Conservation (phyloP, 2,888 invertebrate species). For the Prosopocoilus inquinatus region DNA sequence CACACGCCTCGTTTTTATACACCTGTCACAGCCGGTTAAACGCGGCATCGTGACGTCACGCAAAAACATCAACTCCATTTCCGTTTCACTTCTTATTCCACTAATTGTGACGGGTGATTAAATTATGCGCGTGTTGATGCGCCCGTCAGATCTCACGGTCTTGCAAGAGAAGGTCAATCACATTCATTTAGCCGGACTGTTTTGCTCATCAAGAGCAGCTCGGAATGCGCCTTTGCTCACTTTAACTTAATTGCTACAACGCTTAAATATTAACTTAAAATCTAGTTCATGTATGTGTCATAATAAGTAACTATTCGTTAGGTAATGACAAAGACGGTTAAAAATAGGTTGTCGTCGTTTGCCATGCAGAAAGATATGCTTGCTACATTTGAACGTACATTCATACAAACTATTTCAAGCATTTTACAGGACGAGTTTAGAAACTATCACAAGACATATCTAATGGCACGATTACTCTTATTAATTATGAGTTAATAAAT, state of each 20-base stretch:
- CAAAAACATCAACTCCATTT: constrained; percentile 26
- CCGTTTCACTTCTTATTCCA: constrained; percentile 23
- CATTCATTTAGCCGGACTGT: constrained; percentile 14
- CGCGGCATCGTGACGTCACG: constrained; percentile 14
- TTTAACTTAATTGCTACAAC: constrained; percentile 4
- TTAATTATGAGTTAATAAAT: too few species aligned
- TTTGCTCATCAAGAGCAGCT: constrained; percentile 3
- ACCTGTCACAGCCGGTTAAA: constrained; percentile 2
- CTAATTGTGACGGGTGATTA: constrained; percentile 26
- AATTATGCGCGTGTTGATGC: constrained; percentile 28
- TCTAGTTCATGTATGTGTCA: too few species aligned
- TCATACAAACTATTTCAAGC: too few species aligned
- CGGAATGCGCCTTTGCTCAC: constrained; percentile 3
- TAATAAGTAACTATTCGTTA: too few species aligned
- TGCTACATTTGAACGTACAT: too few species aligned
- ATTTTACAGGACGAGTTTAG: too few species aligned
- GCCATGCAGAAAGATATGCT: too few species aligned
- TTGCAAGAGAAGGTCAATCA: constrained; percentile 29
- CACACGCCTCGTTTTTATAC: constrained; percentile 4
- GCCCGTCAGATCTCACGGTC: constrained; percentile 30
- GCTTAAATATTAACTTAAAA: constrained; percentile 1
- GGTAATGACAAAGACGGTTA: too few species aligned
- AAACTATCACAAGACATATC: too few species aligned
- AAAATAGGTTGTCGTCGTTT: too few species aligned
- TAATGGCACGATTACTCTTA: too few species aligned